Evolutionary conservation across 2,113 vertebrate genomes (phyloP).

Genomic region (Orthochromis malagaraziensis): DNA sequence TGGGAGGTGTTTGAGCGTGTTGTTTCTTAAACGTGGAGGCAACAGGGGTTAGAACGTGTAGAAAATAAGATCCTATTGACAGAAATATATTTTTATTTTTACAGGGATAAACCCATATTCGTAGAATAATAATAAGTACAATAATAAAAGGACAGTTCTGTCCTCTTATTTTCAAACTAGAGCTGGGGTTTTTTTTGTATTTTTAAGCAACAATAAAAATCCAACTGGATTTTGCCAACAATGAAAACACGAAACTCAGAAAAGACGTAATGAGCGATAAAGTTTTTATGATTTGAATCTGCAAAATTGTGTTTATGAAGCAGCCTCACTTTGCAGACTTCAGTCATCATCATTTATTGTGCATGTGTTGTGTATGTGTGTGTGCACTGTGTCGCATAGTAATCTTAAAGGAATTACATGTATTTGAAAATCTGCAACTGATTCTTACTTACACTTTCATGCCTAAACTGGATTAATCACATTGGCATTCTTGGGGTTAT

Average conservation of each 20-base stretch:
- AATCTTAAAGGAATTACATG: neutral
- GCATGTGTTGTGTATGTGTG: neutral
- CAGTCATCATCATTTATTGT: neutral
- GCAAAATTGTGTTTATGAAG: neutral
- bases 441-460: neutral
- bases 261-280: neutral
- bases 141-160: neutral
- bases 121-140: neutral
- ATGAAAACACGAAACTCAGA: neutral
- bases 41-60: neutral
- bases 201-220: neutral
- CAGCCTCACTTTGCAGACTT: neutral
- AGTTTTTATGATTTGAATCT: neutral
- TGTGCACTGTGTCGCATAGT: neutral
- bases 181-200: accelerated
- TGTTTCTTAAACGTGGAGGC: neutral
- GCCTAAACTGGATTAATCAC: conserved; percentile 21
- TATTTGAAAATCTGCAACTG: neutral
- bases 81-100: neutral
- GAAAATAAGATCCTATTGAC: neutral
- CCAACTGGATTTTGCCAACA: neutral
- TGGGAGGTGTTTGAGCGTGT: neutral
- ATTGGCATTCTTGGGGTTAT: conserved; percentile 31
- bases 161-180: neutral
- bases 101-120: neutral